Conservation (phyloP, 2,888 invertebrate species). For the Psylliodes chrysocephalus region DNA sequence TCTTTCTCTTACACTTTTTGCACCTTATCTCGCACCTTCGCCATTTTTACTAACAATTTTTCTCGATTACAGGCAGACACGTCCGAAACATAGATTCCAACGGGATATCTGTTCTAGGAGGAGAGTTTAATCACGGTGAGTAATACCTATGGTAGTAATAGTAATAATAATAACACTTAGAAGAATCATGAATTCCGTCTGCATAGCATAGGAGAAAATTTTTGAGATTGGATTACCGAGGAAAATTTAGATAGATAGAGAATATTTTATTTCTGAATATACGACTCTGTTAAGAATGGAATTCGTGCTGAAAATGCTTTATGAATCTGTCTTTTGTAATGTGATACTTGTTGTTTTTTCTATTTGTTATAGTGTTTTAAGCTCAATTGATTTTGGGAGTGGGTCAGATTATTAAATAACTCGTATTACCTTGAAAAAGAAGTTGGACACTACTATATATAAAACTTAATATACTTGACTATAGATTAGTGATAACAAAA, state of each 20-base stretch:
- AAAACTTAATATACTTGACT: no score
- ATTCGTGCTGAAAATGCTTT: no score
- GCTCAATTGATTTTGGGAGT: no score
- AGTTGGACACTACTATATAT: no score
- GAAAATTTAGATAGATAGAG: background rate
- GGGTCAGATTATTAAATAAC: no score
- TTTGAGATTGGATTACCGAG: conserved; percentile 8
- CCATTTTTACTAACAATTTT: conserved; percentile 31
- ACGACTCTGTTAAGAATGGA: no score
- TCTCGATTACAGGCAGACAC: conserved; percentile 60
- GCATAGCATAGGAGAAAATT: background rate
- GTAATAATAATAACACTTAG: conserved; percentile 50
- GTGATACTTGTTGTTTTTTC: no score
- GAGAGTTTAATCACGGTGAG: conserved; percentile 65
- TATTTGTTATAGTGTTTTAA: no score
- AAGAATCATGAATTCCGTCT: conserved; percentile 13
- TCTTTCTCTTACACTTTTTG: background rate
- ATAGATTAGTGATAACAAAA: no score
- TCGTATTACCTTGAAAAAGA: no score
- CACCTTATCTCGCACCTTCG: background rate
- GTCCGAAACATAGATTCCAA: conserved; percentile 62
- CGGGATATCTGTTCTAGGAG: conserved; percentile 61
- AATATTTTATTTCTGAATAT: no score
- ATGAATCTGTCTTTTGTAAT: no score
- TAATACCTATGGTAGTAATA: conserved; percentile 48